Evolutionary conservation across 2,888 invertebrate species (phyloP).

Genomic region (Erpobdella octoculata): DNA sequence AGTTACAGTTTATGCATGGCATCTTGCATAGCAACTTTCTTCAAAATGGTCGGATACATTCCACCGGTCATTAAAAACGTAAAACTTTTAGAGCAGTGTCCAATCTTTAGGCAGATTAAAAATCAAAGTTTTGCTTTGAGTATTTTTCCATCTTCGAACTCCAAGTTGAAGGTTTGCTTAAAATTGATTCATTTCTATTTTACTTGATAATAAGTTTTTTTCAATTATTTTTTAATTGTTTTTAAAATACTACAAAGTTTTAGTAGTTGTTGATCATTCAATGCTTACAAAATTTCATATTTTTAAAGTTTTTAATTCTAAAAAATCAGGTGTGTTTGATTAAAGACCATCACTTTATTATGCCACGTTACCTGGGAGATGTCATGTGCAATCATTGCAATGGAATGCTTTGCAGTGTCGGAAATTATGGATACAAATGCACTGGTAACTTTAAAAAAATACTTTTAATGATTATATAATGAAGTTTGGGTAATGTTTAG

Average conservation of each 20-base stretch:
- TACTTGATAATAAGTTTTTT: neutral
- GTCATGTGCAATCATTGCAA: slow-evolving; percentile 89
- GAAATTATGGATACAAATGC: slow-evolving; percentile 93
- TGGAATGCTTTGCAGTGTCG: slow-evolving; percentile 83
- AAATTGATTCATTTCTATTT: neutral
- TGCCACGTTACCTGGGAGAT: slow-evolving; percentile 78
- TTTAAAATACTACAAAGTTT: too few relatives aligned
- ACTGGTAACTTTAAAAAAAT: slow-evolving; percentile 71
- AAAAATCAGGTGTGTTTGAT: slow-evolving; percentile 7
- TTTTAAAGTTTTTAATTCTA: neutral
- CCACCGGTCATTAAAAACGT: neutral
- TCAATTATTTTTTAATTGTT: too few relatives aligned
- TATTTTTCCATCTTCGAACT: slow-evolving; percentile 6
- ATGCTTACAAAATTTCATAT: too few relatives aligned
- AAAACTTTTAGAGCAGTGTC: slow-evolving; percentile 63
- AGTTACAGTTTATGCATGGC: slow-evolving; percentile 53
- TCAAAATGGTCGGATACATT: slow-evolving; percentile 68
- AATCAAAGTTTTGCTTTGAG: slow-evolving; percentile 60
- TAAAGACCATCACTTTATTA: slow-evolving; percentile 77
- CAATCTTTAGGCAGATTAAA: slow-evolving; percentile 76
- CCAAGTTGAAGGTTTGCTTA: slow-evolving; percentile 20
- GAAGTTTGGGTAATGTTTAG: too few relatives aligned
- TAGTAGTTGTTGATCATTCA: too few relatives aligned
- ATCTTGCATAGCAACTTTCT: slow-evolving; percentile 71
- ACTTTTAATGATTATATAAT: too few relatives aligned